Evolutionary conservation across 2,113 vertebrate genomes (phyloP).

Genomic region (Pavo muticus): DNA sequence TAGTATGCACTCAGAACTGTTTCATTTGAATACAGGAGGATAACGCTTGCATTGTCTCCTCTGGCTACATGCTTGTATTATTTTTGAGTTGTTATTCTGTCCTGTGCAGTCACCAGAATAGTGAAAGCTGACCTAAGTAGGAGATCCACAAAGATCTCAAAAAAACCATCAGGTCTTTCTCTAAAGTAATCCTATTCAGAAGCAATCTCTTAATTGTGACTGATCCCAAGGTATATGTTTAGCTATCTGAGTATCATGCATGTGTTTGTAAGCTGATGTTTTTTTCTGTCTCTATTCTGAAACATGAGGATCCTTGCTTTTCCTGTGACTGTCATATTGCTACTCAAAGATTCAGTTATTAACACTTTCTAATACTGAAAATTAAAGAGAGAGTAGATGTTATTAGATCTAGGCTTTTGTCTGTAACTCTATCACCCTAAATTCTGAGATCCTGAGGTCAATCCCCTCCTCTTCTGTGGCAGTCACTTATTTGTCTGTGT

Average conservation of each 20-base stretch:
- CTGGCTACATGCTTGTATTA: rapidly evolving
- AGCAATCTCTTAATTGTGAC: not conserved
- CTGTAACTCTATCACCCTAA: not conserved
- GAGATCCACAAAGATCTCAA: not conserved
- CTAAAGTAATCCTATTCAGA: not conserved
- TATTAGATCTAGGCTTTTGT: not conserved
- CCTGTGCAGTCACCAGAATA: not conserved
- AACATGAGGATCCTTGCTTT: not conserved
- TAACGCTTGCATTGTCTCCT: not conserved
- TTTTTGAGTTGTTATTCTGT: not conserved
- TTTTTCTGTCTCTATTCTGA: not conserved
- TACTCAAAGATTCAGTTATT: not conserved
- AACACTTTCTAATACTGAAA: not conserved
- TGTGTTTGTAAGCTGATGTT: not conserved
- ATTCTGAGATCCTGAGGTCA: not conserved
- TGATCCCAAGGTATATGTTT: not conserved
- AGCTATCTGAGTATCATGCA: not conserved
- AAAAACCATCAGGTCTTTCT: not conserved
- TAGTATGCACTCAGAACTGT: not conserved
- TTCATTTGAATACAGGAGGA: not conserved
- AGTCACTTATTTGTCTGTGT: not conserved
- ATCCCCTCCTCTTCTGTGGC: not conserved
- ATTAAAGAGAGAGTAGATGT: not conserved
- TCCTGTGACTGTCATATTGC: not conserved
- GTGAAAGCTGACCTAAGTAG: rapidly evolving